Evolutionary conservation across 30 jellyfish, hydroid and myxozoan genomes (phyloP).

Genomic region (Pseudorhiza aurosa): DNA sequence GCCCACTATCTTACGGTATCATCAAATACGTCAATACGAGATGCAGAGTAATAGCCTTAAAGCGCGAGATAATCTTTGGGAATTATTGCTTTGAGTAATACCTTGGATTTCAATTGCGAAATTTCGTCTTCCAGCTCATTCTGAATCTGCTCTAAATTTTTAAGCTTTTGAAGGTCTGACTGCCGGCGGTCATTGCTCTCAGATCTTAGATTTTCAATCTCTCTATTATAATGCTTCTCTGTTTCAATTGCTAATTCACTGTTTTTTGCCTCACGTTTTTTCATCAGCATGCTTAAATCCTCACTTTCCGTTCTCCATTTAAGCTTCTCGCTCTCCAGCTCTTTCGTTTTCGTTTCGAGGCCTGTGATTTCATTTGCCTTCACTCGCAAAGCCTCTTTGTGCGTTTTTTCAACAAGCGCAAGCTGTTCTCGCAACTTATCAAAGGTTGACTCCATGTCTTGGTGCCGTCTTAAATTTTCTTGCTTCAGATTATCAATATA

Average conservation of each 20-base stretch:
- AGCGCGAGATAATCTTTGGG: too few relatives aligned
- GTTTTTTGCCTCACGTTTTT: slow-evolving; percentile 32
- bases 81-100: not conserved
- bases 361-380: not conserved
- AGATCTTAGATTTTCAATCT: slow-evolving; percentile 24
- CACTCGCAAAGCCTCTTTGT: slow-evolving; percentile 6
- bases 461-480: slow-evolving; percentile 28
- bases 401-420: not conserved
- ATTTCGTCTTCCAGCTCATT: slow-evolving; percentile 71
- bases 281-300: slow-evolving; percentile 1
- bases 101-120: slow-evolving; percentile 69
- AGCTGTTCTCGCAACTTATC: slow-evolving; percentile 41
- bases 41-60: too few relatives aligned
- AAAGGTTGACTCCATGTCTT: slow-evolving; percentile 17
- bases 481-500: slow-evolving; percentile 30
- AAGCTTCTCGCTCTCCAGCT: slow-evolving; percentile 13
- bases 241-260: slow-evolving; percentile 12
- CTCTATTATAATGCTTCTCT: slow-evolving; percentile 39
- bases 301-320: slow-evolving; percentile 5
- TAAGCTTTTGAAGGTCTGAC: slow-evolving; percentile 42
- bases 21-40: too few relatives aligned
- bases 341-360: slow-evolving; percentile 25
- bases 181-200: slow-evolving; percentile 17
- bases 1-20: too few relatives aligned
- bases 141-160: slow-evolving; percentile 51